These are phyloP conservation scores for Drosophila bunnanda DNA, from an alignment of 2,888 invertebrate genomes.

Conservation along the genomic window DNA sequence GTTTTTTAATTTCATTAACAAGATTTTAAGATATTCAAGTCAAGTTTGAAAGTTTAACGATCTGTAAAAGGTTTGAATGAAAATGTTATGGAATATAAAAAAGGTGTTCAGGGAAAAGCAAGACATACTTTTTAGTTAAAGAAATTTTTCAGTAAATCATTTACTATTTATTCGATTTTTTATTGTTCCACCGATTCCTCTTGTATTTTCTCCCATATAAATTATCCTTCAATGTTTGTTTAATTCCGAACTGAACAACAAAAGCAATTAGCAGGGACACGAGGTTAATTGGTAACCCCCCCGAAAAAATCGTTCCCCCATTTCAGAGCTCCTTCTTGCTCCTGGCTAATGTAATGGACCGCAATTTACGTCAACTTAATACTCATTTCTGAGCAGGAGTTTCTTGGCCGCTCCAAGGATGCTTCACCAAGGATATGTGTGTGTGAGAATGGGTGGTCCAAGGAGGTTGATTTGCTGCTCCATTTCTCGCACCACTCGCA, in stretches of 20 bases:
- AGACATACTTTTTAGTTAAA: not conserved
- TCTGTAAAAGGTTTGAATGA: not conserved
- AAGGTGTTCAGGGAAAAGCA: too few relatives aligned
- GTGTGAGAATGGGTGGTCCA: slow-evolving; percentile 17
- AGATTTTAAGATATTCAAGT: slow-evolving; percentile 1
- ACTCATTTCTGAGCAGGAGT: slow-evolving; percentile 57
- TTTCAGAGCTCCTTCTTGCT: slow-evolving; percentile 12
- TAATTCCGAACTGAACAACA: slow-evolving; percentile 25
- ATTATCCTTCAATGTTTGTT: slow-evolving; percentile 31
- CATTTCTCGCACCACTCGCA: slow-evolving; percentile 65
- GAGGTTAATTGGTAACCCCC: slow-evolving; percentile 60
- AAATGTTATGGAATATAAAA: not conserved
- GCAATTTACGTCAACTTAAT: slow-evolving; percentile 83
- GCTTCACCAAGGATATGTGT: slow-evolving; percentile 15
- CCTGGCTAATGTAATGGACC: slow-evolving; percentile 82
- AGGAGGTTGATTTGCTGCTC: slow-evolving; percentile 64
- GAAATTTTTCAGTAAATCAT: not conserved
- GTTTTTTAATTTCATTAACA: slow-evolving; percentile 37
- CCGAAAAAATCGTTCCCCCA: slow-evolving; percentile 5
- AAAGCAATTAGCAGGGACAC: slow-evolving; percentile 65
- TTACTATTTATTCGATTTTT: not conserved
- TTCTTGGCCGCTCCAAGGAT: slow-evolving; percentile 20
- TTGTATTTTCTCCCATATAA: slow-evolving; percentile 7
- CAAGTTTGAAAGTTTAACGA: slow-evolving; percentile 1
- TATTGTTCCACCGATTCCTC: not conserved